These are phyloP conservation scores for Peromyscus leucopus DNA, from an alignment of 2,113 vertebrate genomes.

Conservation along the genomic window DNA sequence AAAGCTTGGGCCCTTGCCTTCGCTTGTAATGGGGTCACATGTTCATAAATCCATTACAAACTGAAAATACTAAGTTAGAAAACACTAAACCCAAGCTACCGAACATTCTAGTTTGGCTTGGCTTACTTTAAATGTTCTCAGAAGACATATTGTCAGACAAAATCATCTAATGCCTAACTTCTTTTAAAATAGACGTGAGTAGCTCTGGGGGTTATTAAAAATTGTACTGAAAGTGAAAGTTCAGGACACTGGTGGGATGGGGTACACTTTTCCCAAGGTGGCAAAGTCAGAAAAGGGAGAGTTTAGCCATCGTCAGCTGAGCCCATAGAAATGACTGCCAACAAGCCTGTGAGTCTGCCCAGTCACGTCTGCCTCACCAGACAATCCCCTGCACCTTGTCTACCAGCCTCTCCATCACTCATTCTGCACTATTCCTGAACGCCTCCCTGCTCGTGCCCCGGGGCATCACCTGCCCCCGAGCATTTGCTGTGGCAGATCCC, in stretches of 20 bases:
- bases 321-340: neutral
- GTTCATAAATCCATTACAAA: neutral
- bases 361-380: neutral
- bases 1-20: neutral
- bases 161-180: neutral
- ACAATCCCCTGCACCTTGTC: neutral
- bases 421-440: neutral
- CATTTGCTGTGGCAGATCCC: neutral
- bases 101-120: neutral
- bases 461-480: neutral
- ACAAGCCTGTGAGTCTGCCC: neutral
- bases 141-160: neutral
- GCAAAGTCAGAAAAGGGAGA: neutral
- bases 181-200: neutral
- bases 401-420: neutral
- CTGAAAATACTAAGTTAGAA: neutral
- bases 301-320: no score
- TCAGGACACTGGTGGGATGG: fast-evolving
- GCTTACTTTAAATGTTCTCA: no score
- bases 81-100: no score
- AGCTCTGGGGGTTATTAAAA: neutral
- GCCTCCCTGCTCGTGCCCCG: neutral
- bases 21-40: fast-evolving
- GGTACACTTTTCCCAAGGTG: no score
- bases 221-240: neutral